Conservation (phyloP, 2,113 vertebrate species). For the Passer montanus region DNA sequence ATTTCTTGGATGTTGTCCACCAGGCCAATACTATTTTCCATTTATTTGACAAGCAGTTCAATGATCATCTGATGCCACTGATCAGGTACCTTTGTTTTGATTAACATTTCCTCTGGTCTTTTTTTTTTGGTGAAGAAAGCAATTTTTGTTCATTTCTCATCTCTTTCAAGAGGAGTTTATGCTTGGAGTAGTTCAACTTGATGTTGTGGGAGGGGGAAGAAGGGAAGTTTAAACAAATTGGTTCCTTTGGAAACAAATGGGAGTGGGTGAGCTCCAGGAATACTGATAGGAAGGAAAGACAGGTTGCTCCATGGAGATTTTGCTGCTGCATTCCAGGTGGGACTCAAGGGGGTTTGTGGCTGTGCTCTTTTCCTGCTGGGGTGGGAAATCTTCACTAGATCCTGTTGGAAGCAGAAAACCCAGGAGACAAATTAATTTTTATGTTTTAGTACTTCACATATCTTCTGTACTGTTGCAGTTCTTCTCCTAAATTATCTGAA, state of each 20-base stretch:
- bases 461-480: constrained; percentile 71
- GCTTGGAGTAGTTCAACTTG: neutral
- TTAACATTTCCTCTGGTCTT: neutral
- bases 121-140: neutral
- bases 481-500: constrained; percentile 96
- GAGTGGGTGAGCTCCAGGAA: neutral
- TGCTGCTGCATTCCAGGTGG: neutral
- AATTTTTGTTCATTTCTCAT: neutral
- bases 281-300: neutral
- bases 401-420: neutral
- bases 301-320: neutral
- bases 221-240: neutral
- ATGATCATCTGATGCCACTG: constrained; percentile 98
- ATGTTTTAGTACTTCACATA: neutral
- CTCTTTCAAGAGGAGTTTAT: neutral
- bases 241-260: neutral
- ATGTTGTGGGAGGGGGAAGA: neutral
- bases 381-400: neutral
- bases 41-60: constrained; percentile 99
- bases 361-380: neutral
- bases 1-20: constrained; percentile 98
- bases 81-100: constrained; percentile 86
- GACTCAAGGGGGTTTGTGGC: neutral
- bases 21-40: constrained; percentile 99
- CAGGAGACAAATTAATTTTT: neutral